Percentiles rank a stretch among this genome's conserved stretches.
Conservation (phyloP, 2,888 invertebrate genomes). For the Ormyrus thymus region DNA sequence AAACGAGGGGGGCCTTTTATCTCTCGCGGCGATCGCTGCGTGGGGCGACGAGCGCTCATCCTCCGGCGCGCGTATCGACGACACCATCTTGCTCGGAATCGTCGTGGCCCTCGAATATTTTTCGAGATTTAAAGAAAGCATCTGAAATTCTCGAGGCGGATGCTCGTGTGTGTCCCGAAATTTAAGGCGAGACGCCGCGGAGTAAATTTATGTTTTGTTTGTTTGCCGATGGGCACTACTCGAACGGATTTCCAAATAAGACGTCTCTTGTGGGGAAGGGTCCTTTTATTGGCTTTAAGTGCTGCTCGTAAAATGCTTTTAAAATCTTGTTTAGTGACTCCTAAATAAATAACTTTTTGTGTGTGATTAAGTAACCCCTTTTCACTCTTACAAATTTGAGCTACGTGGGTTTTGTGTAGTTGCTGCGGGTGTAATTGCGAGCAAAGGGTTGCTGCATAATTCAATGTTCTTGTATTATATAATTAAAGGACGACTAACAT, state of each 20-base stretch:
- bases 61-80: slow-evolving; percentile 29
- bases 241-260: slow-evolving; percentile 7
- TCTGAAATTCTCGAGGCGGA: background rate
- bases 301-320: background rate
- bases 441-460: no score
- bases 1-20: slow-evolving; percentile 21
- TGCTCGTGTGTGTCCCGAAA: background rate
- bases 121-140: background rate
- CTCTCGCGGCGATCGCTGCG: slow-evolving; percentile 24
- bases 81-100: slow-evolving; percentile 32
- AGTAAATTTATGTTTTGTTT: slow-evolving; percentile 36
- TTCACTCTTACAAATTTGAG: no score
- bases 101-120: slow-evolving; percentile 15
- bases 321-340: background rate
- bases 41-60: slow-evolving; percentile 10
- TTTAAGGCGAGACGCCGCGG: background rate
- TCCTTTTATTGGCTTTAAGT: background rate
- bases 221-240: background rate
- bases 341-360: background rate
- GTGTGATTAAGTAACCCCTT: no score
- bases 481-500: no score
- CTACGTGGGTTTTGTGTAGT: no score
- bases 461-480: no score
- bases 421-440: no score
- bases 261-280: background rate